Evolutionary conservation across 1,140 invertebrate species (phyloP), one percentile per base, ranked within the genome.

Genomic region (Phocides pigmalion): DNA sequence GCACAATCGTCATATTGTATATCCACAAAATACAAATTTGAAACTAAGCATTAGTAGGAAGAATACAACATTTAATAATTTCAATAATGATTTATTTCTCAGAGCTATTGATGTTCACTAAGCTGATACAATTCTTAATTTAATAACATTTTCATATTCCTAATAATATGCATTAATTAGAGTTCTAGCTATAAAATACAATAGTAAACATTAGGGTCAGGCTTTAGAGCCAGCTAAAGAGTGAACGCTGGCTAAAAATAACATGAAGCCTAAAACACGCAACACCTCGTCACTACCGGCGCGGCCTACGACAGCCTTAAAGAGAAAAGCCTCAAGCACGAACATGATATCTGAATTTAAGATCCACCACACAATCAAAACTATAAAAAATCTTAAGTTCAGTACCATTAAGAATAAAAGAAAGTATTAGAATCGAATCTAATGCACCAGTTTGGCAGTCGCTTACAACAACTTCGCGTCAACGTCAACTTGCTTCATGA

Each of bases 61-160:
- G 64, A 84, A 81, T 85, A 84, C 79, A 85, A 88, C 86, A 87
- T 87, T 87, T 82, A 88, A 87, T 90, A 88, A 87, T 90, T 89
- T 90, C 72, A 84, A 90, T 90, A 89, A 90, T 90, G 87, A 87
- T 86, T 87, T 82, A 81, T 84, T 89, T 86, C 69, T 79, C 84
- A 83, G 84, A 91, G 89, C 89, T 91, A 89, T 91, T 91, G 89
- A 91, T 91, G 87, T 89, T 91, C 74, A 85, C 87, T 91, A 91
- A 91, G 89, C 88, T 87, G 87, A 91, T 89, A 91, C 89, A 91
- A 82, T 90, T 85, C 86, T 89, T 91, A 89, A 79, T 82, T 87
- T 79, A 84, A 84, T 82, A 87, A 90, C 82, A 87, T 83, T 90
- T 88, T 84, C 81, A 85, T 84, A 89, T 85, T 87, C 81, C 88